Base-by-base conservation (phyloP, 2,113 vertebrate genomes). In the Patagioenas fasciata region DNA sequence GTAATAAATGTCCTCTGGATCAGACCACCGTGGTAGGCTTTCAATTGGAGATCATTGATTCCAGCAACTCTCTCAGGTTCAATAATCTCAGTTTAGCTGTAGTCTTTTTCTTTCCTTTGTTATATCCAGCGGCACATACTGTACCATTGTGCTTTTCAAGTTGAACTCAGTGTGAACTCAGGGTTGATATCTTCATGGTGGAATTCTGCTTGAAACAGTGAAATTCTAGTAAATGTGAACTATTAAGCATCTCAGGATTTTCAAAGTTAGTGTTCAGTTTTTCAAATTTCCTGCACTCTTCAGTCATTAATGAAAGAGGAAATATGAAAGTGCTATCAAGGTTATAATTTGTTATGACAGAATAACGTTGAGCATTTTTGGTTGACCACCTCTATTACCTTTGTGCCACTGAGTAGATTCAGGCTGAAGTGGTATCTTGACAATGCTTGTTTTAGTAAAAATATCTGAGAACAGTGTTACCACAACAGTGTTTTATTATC, bases 1-100 rank as follows among this genome's bases (percentile, higher is more conserved):
- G 77, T 67, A 88, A 95, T 89, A 95, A 96, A 61, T 78, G 93
- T 65, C 91, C 72, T 50, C 61, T 88, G 86, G 81, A 95, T 91
- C 81, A 93, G 94, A 96, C 80, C 92, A 94, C 91, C 54, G 0
- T 58, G 89, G n/a, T 54, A 54, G 56, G 51, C 29, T 92, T 89
- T 90, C 86, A 90, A 0, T 56, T 93, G 88, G 26, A 96, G 77
- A 89, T 90, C 89, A 88, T 31, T 72, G 89, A 64, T 82, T 86
- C 85, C 90, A 96, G 81, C 34, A 92, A 28, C 47, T 81, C 78
- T 79, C 89, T 50, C 72, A 69, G 84, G 56, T 95, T 93, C 2
- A 0, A 77, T 94, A 92, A 94, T 85, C 95, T 90, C 71, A 62
- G 74, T 93, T 95, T 73, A 96, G 89, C 95, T 95, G 60, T 44